phyloP scores from a whole-genome alignment of 1,140 invertebrate species.

The Leguminivora glycinivorella region DNA sequence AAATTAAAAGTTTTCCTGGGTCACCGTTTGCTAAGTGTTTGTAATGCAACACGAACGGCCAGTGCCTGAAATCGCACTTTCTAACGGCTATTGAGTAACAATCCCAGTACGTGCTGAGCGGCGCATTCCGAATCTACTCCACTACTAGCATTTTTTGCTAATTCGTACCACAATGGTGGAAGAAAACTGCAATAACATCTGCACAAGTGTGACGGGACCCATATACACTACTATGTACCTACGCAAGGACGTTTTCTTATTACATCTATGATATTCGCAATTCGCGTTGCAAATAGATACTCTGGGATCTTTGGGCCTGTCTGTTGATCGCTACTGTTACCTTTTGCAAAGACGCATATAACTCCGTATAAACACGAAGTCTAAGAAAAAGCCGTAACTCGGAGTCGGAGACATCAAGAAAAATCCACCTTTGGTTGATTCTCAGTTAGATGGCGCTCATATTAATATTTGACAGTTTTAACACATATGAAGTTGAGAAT shows the following conservation, averaged over 20 bases:
- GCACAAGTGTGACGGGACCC: not conserved
- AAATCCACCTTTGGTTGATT: no score
- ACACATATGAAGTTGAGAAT: no score
- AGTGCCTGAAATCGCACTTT: slow-evolving; percentile 50
- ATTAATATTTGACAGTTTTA: no score
- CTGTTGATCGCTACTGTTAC: no score
- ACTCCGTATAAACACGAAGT: no score
- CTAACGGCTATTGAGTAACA: slow-evolving; percentile 52
- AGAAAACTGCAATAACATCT: slow-evolving; percentile 7
- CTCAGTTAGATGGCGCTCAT: no score
- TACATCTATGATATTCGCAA: not conserved
- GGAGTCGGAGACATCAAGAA: no score
- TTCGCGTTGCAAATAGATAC: not conserved
- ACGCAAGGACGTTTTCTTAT: not conserved
- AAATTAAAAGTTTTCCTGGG: slow-evolving; percentile 20
- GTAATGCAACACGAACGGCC: slow-evolving; percentile 44
- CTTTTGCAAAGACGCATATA: no score
- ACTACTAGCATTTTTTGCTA: slow-evolving; percentile 37
- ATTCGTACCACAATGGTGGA: slow-evolving; percentile 23
- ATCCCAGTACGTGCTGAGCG: slow-evolving; percentile 35
- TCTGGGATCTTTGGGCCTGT: not conserved
- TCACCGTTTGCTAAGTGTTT: slow-evolving; percentile 32
- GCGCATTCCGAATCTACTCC: slow-evolving; percentile 43
- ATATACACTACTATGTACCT: not conserved
- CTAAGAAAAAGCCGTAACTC: no score